Evolutionary conservation across 2,888 invertebrate species (phyloP), one percentile per base, ranked within the genome.

Genomic region (Herminia tarsipennalis): DNA sequence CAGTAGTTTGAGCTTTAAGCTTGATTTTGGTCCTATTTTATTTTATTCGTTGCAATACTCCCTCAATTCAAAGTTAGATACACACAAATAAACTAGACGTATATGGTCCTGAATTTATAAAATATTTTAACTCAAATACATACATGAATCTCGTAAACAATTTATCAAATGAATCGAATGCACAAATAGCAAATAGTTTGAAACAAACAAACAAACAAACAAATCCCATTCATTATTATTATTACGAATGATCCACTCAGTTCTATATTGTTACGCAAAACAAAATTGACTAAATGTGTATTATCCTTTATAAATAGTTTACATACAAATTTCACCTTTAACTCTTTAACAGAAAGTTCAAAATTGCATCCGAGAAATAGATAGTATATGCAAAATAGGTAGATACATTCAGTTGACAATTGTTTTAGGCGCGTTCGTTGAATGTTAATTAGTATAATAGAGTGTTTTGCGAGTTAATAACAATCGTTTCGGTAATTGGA

Each of bases 371-470:
- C 17, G 18, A 18, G n/a, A 5, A 1, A 12, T 2, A 14, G 1
- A n/a, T 24, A 39, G 29, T 32, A 25, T 25, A 39, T 32, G 24
- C 17, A 18, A 40, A 32, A 14, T 10, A 30, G 8, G 20, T 20
- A 30, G 18, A 24, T 35, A 30, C 8, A 18, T 34, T 10, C 21
- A 14, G 35, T 38, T 20, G 12, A 37, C 49, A 58, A 62, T 63
- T 65, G 66, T 67, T 68, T 58, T 51, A 43, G 50, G 45, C 37
- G 36, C 50, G 62, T 47, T 53, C 30, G 46, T 37, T 42, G 40
- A 59, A 68, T 59, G 50, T 59, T 58, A 67, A 66, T 65, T 56
- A 50, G 45, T 65, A 50, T 54, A 62, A 56, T 65, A 45, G 5
- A 45, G 35, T 46, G 58, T 50, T 52, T 43, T 49, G 53, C 12